Percentiles rank a stretch among this genome's conserved stretches.
Evolutionary conservation across 2,797 vertebrate genomes (phyloP).

Genomic region (Danionella dracula): DNA sequence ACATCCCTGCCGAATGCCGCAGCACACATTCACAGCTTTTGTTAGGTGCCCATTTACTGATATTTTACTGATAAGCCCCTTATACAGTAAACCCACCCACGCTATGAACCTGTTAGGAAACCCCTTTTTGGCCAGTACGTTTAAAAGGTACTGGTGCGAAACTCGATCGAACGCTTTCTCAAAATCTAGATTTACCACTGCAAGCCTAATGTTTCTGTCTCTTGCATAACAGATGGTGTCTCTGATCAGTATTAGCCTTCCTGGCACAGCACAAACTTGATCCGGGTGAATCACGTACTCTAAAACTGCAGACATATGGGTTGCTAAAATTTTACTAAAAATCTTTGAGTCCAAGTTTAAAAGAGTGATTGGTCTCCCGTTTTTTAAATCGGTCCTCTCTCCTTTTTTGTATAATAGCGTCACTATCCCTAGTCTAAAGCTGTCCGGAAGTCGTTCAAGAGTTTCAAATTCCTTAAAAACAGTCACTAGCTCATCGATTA

Average conservation of each 20-base stretch:
- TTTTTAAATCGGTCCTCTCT: background rate
- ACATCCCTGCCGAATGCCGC: conserved; percentile 38
- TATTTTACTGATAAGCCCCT: background rate
- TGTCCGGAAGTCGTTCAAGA: background rate
- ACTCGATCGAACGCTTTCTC: background rate
- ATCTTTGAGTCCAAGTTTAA: conserved; percentile 33
- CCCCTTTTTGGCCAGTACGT: background rate
- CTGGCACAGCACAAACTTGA: conserved; percentile 38
- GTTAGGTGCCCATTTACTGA: background rate
- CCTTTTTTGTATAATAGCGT: conserved; percentile 6
- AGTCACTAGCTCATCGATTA: background rate
- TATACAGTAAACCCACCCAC: background rate
- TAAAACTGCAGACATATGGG: background rate
- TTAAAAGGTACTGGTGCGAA: background rate
- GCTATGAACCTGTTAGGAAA: background rate
- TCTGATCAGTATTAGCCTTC: conserved; percentile 44
- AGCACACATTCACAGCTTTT: background rate
- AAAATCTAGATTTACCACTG: background rate
- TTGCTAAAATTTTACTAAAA: conserved; percentile 18
- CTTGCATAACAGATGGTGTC: background rate
- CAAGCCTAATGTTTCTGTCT: background rate
- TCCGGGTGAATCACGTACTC: conserved; percentile 36
- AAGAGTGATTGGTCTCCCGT: conserved; percentile 27
- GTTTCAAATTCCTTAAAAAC: background rate
- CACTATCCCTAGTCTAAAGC: conserved; percentile 16